Evolutionary conservation across 2,888 invertebrate genomes (phyloP), one percentile per base, ranked within the genome.

Genomic region (Volucella inanis): DNA sequence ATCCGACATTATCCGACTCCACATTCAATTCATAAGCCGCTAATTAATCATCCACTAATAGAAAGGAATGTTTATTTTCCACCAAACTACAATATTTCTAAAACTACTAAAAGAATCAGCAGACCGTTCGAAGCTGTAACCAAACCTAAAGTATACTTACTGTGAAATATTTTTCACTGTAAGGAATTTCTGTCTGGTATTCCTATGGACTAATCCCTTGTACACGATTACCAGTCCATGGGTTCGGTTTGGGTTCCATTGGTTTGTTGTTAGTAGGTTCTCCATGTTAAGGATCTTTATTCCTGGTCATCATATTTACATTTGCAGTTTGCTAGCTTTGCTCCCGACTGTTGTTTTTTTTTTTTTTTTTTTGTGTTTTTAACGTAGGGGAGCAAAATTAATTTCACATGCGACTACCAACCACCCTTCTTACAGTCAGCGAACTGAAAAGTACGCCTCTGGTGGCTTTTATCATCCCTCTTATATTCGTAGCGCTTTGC

Each of bases 261-360:
- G 22, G 1, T 31, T 12, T 12, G 52, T 18, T 9, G 11, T 22
- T 9, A 22, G 15, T 49, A 15, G 15, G 41, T 49, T 47, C 22
- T 74, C 65, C 62, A 47, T 71, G 41, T 41, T 38, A 22, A 62
- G 31, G 64, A 71, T 55, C 41, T 50, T 10, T 22, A 18, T 61
- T 45, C 15, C 9, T 49, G 55, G 47, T 55, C 50, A 55, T 55
- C n/a, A 77, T 82, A 57, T 77, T 82, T 70, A 70, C 62, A 64
- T 82, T 81, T 45, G 64, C 38, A 64, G 81, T 82, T 77, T 82
- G 81, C 77, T 77, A 77, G 78, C 77, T 78, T 82, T 72, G 77
- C 54, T 15, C 78, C 61, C 67, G 52, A 72, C 65, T 72, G 81
- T 77, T 74, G 59, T 75, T 38, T 14, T 6, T n/a, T 12, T 12